Base-by-base conservation (phyloP, 2,797 vertebrate genomes). In the Bradypodion ventrale region DNA sequence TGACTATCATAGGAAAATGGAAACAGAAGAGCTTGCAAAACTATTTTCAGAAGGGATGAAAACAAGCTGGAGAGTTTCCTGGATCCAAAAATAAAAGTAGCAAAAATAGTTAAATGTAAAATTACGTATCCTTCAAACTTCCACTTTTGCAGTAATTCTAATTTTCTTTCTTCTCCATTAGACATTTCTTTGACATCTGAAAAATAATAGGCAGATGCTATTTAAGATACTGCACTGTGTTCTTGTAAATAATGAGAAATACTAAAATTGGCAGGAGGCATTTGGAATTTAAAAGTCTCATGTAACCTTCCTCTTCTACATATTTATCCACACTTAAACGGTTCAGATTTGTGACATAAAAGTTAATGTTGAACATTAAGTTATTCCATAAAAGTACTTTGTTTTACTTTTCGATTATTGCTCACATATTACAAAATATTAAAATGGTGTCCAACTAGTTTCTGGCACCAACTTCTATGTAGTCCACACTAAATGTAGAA, bases 161-260 rank as follows among this genome's bases (percentile, higher is more conserved):
- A 13, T 40, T 68, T 90, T 92, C 87, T 89, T 23, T 42, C 29
- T 70, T 60, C 88, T 56, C 76, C 32, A 62, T 10, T 59, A 84
- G 76, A 49, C 78, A 79, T 82, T 86, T 91, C 85, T 89, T 88
- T 85, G 83, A 88, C 86, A 83, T 91, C 59, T 81, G 52, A 59
- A 69, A 85, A 76, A 75, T 44, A 70, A 21, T 87, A 77, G n/a
- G 35, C 85, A 92, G 85, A 6, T 90, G 66, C 84, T n/a, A 74
- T 84, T 92, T 90, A 93, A 90, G 19, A 93, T 91, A 88, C 37
- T 89, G 62, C 89, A 10, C 49, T 93, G 65, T 91, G 46, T 88
- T 90, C 63, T 83, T 80, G 83, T 79, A 66, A 93, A 89, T 40
- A 76, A 27, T 77, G 23, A 37, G 12, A 89, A 87, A 65, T 87